Base-by-base conservation (phyloP, 2,797 vertebrate genomes). In the Pteropus rufus region DNA sequence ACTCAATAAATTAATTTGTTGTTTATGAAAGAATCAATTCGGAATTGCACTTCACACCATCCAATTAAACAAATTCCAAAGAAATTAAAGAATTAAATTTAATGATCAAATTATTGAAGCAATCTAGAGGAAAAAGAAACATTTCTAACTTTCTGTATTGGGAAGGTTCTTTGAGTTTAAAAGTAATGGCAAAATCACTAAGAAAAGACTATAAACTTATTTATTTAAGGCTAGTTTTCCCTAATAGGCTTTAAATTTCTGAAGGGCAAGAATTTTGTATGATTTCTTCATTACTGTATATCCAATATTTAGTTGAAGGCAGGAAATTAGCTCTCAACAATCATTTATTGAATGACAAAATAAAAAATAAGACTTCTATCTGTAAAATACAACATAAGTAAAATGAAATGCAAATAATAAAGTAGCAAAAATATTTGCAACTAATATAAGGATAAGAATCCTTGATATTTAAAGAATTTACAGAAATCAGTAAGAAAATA, bases 401-500 rank as follows among this genome's bases (percentile, higher is more conserved):
- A 15, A 86, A 86, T 39, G 80, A 91, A 72, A 82, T 60, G 10
- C 41, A 96, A 81, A 72, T 77, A 85, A 81, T 86, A 62, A 65
- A 89, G n/a, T 34, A 70, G 34, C 60, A 49, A 91, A 85, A 83
- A 79, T 39, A 90, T 52, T 46, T 95, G 4, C 7, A 89, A 82
- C 19, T 58, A 90, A 72, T 83, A 52, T 85, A 93, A 89, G 7
- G 24, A 41, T 91, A 31, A 88, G 60, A 88, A 84, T 82, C 19
- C 46, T 81, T 88, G 39, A 70, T 79, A 75, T 60, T 90, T 87
- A 84, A 93, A 87, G 14, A 85, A 94, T 89, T 85, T 46, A 10
- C 11, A 93, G n/a, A 89, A 88, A 91, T 95, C 21, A 80, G 6
- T 64, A 91, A 85, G 54, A 86, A 86, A 79, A 87, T 64, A 65